phyloP scores from a whole-genome alignment of 2,888 invertebrate species.

The Cosmia pyralina region DNA sequence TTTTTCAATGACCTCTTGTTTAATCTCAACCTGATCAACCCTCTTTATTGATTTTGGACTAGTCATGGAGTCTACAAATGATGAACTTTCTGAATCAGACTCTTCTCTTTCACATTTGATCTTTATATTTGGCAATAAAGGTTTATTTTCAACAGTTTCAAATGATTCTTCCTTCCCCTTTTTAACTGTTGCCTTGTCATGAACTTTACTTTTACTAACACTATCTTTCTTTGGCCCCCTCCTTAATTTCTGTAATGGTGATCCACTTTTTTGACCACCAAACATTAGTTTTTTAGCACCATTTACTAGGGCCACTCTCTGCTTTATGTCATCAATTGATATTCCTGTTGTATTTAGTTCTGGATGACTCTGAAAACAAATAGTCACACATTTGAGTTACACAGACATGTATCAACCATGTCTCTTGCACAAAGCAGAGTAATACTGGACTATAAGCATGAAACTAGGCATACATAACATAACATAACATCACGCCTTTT shows the following conservation, averaged over 20 bases:
- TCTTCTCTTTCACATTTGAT: slow-evolving; percentile 85
- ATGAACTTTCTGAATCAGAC: slow-evolving; percentile 88
- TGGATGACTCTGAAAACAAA: slow-evolving; percentile 91
- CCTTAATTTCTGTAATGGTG: slow-evolving; percentile 77
- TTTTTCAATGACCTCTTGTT: slow-evolving; percentile 82
- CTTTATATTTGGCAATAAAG: slow-evolving; percentile 84
- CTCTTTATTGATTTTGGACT: slow-evolving; percentile 85
- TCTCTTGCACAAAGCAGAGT: neutral
- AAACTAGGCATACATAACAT: neutral
- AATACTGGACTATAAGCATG: neutral
- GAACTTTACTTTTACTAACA: slow-evolving; percentile 71
- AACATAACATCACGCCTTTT: neutral
- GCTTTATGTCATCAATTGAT: slow-evolving; percentile 91
- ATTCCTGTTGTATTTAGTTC: slow-evolving; percentile 94
- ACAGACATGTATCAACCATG: neutral
- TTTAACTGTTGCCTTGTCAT: slow-evolving; percentile 71
- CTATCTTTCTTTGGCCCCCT: slow-evolving; percentile 81
- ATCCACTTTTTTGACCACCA: slow-evolving; percentile 82
- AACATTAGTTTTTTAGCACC: slow-evolving; percentile 88
- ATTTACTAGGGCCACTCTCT: slow-evolving; percentile 89
- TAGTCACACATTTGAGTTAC: neutral
- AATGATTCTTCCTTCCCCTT: slow-evolving; percentile 81
- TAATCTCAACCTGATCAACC: slow-evolving; percentile 79
- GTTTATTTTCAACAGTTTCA: slow-evolving; percentile 79
- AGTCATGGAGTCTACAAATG: slow-evolving; percentile 84